A percentile compares a stretch with the other conserved stretches of the same genome.
phyloP scores from a whole-genome alignment of 2,888 invertebrate genomes.

The Hipparchia semele region DNA sequence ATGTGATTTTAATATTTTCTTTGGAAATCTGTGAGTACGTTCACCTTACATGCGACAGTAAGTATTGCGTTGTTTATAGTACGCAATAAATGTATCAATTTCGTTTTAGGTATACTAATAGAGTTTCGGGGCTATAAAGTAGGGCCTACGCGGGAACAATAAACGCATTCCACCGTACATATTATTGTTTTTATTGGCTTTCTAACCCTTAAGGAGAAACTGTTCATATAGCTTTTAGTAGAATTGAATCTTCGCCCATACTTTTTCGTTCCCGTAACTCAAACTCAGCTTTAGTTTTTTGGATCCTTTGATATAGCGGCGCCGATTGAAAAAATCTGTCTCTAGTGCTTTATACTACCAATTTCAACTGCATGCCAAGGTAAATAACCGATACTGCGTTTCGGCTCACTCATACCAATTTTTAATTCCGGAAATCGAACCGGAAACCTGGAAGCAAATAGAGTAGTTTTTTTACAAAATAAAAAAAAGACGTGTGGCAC shows the following conservation, averaged over 20 bases:
- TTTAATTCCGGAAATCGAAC: too few relatives aligned
- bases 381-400: too few relatives aligned
- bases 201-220: constrained; percentile 32
- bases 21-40: constrained; percentile 1
- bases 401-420: too few relatives aligned
- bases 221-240: neutral
- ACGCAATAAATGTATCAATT: constrained; percentile 32
- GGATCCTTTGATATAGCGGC: too few relatives aligned
- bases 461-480: too few relatives aligned
- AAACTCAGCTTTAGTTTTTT: too few relatives aligned
- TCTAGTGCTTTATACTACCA: too few relatives aligned
- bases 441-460: too few relatives aligned
- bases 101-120: constrained; percentile 34
- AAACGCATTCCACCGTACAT: constrained; percentile 41
- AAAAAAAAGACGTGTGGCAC: too few relatives aligned
- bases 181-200: constrained; percentile 42
- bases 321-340: too few relatives aligned
- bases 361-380: too few relatives aligned
- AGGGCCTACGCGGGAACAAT: constrained; percentile 33
- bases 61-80: constrained; percentile 29
- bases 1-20: neutral
- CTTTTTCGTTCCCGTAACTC: neutral
- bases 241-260: neutral
- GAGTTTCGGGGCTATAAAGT: constrained; percentile 39
- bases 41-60: neutral